Percentiles rank a stretch among this genome's conserved stretches.
These are phyloP conservation scores for Amazona guildingii DNA, from an alignment of 2,113 vertebrate species.

Conservation along the genomic window DNA sequence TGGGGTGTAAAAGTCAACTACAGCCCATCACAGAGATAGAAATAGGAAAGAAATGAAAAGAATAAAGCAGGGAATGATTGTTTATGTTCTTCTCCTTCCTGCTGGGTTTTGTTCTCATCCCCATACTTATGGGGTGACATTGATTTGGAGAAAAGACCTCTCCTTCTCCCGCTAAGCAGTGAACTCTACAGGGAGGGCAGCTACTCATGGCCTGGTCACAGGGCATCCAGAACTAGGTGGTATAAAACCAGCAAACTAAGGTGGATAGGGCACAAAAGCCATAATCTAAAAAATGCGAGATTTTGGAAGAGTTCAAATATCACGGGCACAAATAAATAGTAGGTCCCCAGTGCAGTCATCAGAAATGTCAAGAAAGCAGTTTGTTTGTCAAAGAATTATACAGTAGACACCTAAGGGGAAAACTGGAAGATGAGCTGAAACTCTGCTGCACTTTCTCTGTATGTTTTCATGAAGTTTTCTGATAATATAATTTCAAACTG, in stretches of 20 bases:
- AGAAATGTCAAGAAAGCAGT: not conserved
- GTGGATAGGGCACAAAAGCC: not conserved
- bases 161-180: not conserved
- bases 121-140: not conserved
- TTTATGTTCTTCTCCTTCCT: not conserved
- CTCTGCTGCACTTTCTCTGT: not conserved
- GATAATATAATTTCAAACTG: not conserved
- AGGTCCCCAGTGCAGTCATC: not conserved
- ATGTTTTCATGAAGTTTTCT: not conserved
- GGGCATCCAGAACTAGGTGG: too few relatives aligned
- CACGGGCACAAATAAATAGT: fast-evolving
- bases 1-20: not conserved
- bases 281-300: not conserved
- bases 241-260: not conserved
- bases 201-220: not conserved
- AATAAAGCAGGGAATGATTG: not conserved
- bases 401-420: not conserved
- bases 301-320: not conserved
- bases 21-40: not conserved
- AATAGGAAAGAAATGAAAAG: not conserved
- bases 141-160: not conserved
- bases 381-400: not conserved
- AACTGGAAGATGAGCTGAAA: not conserved
- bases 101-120: not conserved
- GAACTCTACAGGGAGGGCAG: not conserved